phyloP scores from a whole-genome alignment of 92 coral and sea anemone genomes.

The Pocillopora meandrina region DNA sequence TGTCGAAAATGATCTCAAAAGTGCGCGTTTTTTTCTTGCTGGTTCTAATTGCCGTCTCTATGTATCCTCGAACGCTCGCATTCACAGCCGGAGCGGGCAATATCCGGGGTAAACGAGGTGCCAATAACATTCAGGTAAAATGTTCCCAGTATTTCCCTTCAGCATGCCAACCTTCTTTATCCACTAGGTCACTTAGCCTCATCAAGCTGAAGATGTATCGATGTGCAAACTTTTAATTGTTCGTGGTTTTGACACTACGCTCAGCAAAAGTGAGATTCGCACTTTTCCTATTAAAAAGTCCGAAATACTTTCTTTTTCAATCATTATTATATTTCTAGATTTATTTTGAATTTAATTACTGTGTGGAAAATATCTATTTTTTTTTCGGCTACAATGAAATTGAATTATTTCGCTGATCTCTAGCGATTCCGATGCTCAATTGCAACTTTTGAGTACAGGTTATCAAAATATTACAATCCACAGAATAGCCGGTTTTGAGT shows the following conservation, averaged over 20 bases:
- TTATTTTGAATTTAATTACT: no score
- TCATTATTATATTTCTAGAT: no score
- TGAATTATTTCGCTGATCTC: background rate
- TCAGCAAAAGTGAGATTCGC: no score
- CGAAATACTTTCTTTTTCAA: no score
- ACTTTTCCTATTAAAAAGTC: no score
- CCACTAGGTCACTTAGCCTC: no score
- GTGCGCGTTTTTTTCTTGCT: slow-evolving; percentile 1
- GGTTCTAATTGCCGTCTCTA: slow-evolving; percentile 4
- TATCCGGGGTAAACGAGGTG: slow-evolving; percentile 14
- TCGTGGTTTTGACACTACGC: no score
- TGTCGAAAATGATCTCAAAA: slow-evolving; percentile 17
- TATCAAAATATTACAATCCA: background rate
- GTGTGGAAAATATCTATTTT: no score
- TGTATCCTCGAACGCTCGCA: background rate
- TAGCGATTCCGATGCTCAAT: background rate
- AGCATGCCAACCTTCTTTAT: background rate
- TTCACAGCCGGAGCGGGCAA: slow-evolving; percentile 50
- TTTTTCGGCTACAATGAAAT: background rate
- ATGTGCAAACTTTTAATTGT: no score
- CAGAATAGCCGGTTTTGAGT: background rate
- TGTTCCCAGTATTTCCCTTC: background rate
- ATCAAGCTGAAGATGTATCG: no score
- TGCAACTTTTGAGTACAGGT: background rate
- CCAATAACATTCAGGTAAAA: slow-evolving; percentile 5